Conservation (phyloP, 2,113 vertebrate species). For the Malurus cyaneus region DNA sequence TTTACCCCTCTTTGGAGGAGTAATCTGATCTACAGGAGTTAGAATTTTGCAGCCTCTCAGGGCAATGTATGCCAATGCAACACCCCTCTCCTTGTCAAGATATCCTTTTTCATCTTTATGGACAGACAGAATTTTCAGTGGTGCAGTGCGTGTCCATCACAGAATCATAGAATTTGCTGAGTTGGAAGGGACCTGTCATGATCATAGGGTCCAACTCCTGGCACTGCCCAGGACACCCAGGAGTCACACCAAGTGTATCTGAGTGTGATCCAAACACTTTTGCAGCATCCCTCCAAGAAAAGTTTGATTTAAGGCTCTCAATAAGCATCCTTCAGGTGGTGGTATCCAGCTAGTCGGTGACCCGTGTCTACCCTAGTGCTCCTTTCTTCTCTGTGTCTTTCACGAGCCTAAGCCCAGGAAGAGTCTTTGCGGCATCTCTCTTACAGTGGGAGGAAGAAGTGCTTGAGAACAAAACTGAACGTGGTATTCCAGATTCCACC, state of each 20-base stretch:
- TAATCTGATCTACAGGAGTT: background rate
- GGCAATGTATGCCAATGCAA: background rate
- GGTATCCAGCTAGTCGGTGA: background rate
- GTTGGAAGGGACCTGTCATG: background rate
- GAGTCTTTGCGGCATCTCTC: background rate
- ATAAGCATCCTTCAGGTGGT: background rate
- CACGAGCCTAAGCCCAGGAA: background rate
- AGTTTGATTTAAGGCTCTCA: background rate
- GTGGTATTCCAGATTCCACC: background rate
- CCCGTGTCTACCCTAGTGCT: background rate
- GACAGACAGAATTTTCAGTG: background rate
- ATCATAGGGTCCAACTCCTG: background rate
- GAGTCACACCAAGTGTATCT: rapidly evolving
- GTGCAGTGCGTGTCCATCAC: background rate
- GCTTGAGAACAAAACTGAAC: background rate
- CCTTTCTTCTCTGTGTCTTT: background rate
- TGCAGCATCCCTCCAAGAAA: background rate
- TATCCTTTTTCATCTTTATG: background rate
- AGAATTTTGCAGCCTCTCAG: background rate
- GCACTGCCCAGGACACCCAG: background rate
- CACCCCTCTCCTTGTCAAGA: background rate
- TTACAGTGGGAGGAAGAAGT: background rate
- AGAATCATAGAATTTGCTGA: background rate
- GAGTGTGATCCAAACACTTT: background rate
- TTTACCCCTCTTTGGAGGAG: background rate